Evolutionary conservation across 2,113 vertebrate species (phyloP).

Genomic region (Trichomycterus rosablanca): DNA sequence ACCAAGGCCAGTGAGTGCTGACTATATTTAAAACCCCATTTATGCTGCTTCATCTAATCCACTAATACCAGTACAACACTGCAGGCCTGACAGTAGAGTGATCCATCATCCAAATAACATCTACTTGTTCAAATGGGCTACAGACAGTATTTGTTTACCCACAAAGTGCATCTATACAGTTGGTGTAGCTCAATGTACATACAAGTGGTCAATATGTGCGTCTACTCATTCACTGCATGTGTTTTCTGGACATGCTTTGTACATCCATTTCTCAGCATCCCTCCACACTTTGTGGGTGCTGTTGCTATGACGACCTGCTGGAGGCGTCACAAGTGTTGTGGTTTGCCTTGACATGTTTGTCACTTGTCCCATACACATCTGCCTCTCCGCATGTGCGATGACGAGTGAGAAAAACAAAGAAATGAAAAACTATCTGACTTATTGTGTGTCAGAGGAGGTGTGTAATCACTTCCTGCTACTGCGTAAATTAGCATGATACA

Average conservation of each 20-base stretch:
- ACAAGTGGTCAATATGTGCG: no score
- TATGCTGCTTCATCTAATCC: no score
- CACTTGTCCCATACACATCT: constrained; percentile 14
- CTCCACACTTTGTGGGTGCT: constrained; percentile 48
- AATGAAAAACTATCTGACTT: neutral
- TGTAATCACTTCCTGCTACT: no score
- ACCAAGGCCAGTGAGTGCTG: no score
- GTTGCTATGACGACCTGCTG: constrained; percentile 58
- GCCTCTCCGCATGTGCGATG: constrained; percentile 2
- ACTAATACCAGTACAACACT: no score
- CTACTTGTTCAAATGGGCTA: no score
- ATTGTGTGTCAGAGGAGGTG: no score
- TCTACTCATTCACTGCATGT: neutral
- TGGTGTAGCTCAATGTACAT: no score
- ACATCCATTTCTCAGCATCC: constrained; percentile 24
- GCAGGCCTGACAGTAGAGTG: no score
- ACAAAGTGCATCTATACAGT: neutral
- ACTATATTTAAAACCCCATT: no score
- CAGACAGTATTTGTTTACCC: neutral
- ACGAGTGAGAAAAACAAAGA: neutral
- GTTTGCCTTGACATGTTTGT: constrained; percentile 10
- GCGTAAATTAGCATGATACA: no score
- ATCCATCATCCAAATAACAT: no score
- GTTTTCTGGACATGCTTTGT: constrained; percentile 17
- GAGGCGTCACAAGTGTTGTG: constrained; percentile 20